Percentiles rank a stretch among this genome's conserved stretches.
Conservation (phyloP, 2,888 invertebrate species). For the Drosophila borborema region DNA sequence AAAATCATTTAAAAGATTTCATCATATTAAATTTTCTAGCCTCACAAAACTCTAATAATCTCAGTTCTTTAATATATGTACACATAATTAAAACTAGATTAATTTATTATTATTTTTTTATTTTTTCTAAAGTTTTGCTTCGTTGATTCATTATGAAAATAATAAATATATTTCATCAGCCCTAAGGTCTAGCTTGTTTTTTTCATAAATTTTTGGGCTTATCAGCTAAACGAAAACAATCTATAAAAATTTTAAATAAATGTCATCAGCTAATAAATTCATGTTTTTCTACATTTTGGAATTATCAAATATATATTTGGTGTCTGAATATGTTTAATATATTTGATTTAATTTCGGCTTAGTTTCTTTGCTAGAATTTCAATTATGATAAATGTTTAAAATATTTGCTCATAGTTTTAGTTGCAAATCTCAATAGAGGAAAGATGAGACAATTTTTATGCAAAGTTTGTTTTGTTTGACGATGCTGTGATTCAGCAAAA, state of each 20-base stretch:
- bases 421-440: background rate
- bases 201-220: background rate
- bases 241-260: background rate
- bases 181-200: background rate
- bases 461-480: background rate
- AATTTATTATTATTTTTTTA: background rate
- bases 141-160: background rate
- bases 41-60: background rate
- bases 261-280: background rate
- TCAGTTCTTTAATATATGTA: background rate
- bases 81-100: background rate
- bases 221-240: background rate
- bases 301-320: background rate
- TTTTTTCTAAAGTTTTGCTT: background rate
- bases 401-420: too few species aligned
- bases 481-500: background rate
- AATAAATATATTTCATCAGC: slow-evolving; percentile 1
- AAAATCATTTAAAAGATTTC: background rate
- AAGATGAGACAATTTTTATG: background rate
- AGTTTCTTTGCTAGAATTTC: background rate
- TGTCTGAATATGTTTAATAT: background rate
- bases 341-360: too few species aligned
- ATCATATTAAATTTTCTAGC: background rate
- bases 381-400: background rate
- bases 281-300: background rate